Percentiles rank a stretch among this genome's conserved stretches.
phyloP scores from a whole-genome alignment of 2,113 vertebrate species.

The Serinus canaria region DNA sequence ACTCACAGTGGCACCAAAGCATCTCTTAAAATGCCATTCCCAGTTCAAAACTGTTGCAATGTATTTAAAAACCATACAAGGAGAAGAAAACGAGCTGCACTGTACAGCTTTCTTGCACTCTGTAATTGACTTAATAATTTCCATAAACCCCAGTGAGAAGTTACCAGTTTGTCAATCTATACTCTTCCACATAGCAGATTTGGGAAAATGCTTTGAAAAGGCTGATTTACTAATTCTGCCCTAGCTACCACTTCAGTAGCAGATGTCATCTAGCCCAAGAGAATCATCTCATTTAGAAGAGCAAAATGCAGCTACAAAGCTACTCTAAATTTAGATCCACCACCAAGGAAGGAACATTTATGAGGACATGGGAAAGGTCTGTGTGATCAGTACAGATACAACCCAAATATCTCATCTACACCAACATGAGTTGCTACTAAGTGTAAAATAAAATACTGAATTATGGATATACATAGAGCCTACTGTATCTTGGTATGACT shows the following conservation, averaged over 20 bases:
- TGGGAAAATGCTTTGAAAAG: background rate
- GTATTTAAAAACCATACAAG: constrained; percentile 16
- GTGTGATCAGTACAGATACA: background rate
- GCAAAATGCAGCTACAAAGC: constrained; percentile 30
- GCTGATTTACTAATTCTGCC: constrained; percentile 55
- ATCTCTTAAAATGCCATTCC: background rate
- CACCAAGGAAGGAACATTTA: background rate
- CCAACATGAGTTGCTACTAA: background rate
- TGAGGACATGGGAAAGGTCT: background rate
- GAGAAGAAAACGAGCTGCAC: background rate
- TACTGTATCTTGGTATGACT: background rate
- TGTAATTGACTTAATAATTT: background rate
- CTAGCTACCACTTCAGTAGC: constrained; percentile 44
- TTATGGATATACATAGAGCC: background rate
- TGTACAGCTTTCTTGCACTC: background rate
- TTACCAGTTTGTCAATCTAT: background rate
- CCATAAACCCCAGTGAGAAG: constrained; percentile 31
- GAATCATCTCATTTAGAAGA: constrained; percentile 25
- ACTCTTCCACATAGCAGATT: background rate
- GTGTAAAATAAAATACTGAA: background rate
- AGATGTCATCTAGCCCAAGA: constrained; percentile 48
- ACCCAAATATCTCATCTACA: background rate
- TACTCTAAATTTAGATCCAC: constrained; percentile 23
- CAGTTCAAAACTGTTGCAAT: background rate
- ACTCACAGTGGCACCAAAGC: background rate